Conservation (phyloP, 2,888 invertebrate genomes). For the Lithophane leautieri region DNA sequence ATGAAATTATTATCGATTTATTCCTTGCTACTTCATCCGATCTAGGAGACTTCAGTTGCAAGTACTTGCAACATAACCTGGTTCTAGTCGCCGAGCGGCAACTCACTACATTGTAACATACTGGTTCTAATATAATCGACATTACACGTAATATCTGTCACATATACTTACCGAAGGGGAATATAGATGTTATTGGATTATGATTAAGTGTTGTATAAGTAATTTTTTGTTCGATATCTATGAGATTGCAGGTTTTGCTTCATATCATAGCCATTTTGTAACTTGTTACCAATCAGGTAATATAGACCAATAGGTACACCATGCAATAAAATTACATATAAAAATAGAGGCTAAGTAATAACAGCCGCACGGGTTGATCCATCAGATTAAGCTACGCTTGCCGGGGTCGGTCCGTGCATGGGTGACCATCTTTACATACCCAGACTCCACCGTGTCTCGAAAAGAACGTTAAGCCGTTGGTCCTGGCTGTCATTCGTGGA, state of each 20-base stretch:
- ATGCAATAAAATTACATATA: background rate
- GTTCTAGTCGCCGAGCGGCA: background rate
- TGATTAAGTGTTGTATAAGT: background rate
- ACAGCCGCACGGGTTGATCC: too few relatives aligned
- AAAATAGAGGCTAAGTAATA: too few relatives aligned
- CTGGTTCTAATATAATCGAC: conserved; percentile 20
- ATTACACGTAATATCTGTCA: conserved; percentile 20
- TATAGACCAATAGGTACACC: background rate
- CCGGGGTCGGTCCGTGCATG: too few relatives aligned
- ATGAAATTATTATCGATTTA: too few relatives aligned
- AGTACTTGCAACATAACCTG: conserved; percentile 13
- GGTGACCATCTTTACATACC: too few relatives aligned
- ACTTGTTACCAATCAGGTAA: background rate
- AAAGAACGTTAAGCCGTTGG: too few relatives aligned
- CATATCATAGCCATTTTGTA: background rate
- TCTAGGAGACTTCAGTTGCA: background rate
- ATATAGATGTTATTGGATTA: conserved; percentile 32
- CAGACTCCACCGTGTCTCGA: too few relatives aligned
- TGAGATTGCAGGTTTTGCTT: background rate
- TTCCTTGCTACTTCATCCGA: background rate
- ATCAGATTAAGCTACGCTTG: too few relatives aligned
- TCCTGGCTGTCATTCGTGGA: too few relatives aligned
- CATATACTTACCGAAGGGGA: conserved; percentile 19
- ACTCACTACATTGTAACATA: conserved; percentile 37
- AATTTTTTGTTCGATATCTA: conserved; percentile 5